A percentile compares a stretch with the other conserved stretches of the same genome.
Evolutionary conservation across 2,888 invertebrate genomes (phyloP).

Genomic region (Parascotia fuliginaria): DNA sequence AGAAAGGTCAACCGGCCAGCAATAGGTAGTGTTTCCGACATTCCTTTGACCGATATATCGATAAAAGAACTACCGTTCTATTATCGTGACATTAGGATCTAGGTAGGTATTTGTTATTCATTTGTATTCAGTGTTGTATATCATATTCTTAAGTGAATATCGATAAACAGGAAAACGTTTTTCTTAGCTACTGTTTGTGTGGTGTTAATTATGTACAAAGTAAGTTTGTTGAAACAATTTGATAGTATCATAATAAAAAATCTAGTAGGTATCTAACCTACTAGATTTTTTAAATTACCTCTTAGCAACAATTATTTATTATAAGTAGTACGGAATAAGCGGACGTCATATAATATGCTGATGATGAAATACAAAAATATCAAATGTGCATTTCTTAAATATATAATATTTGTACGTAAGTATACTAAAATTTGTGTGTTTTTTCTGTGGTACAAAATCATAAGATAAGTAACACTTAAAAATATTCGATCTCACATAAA

Average conservation of each 20-base stretch:
- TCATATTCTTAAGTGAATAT: neutral
- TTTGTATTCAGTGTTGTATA: slow-evolving; percentile 13
- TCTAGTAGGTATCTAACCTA: too few relatives aligned
- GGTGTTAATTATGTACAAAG: slow-evolving; percentile 15
- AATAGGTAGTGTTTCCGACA: slow-evolving; percentile 58
- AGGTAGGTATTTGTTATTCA: slow-evolving; percentile 22
- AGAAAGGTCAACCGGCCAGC: slow-evolving; percentile 60
- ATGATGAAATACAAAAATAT: too few relatives aligned
- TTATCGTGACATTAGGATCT: slow-evolving; percentile 34
- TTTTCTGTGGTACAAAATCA: too few relatives aligned
- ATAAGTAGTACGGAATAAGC: too few relatives aligned
- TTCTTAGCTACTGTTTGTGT: slow-evolving; percentile 16
- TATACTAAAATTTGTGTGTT: too few relatives aligned
- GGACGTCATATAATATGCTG: too few relatives aligned
- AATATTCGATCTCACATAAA: too few relatives aligned
- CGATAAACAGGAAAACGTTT: slow-evolving; percentile 20
- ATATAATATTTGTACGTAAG: too few relatives aligned
- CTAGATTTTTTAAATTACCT: neutral
- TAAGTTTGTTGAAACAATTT: slow-evolving; percentile 16
- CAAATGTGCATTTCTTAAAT: too few relatives aligned
- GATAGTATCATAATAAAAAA: too few relatives aligned
- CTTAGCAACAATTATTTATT: too few relatives aligned
- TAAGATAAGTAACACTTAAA: too few relatives aligned
- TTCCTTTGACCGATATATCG: slow-evolving; percentile 27
- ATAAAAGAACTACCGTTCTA: slow-evolving; percentile 24